Conservation (phyloP, 30 jellyfish, hydroid and myxozoan genomes). For the Chrysaora quinquecirrha region DNA sequence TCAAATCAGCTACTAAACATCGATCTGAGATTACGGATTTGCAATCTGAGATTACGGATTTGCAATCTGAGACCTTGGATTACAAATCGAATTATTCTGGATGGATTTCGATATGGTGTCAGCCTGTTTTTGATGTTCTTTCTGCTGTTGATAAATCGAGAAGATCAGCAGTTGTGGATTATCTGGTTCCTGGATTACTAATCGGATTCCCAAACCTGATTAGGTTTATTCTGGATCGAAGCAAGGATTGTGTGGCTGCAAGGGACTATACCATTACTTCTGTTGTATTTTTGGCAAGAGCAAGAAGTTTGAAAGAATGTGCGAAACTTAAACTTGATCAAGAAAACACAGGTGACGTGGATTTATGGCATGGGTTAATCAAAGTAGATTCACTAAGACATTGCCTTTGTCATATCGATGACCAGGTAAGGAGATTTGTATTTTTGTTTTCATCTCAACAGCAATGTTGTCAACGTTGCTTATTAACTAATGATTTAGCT, state of each 20-base stretch:
- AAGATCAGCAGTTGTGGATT: slow-evolving; percentile 46
- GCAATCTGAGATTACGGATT: slow-evolving; percentile 22
- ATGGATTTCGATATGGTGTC: slow-evolving; percentile 80
- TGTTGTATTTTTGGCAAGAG: slow-evolving; percentile 65
- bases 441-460: no score
- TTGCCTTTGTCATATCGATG: slow-evolving; percentile 77
- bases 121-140: slow-evolving; percentile 60
- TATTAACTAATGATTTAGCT: no score
- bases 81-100: background rate
- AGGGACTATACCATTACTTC: slow-evolving; percentile 39
- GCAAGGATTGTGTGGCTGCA: slow-evolving; percentile 1
- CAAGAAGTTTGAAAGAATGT: slow-evolving; percentile 58
- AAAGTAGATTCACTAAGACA: slow-evolving; percentile 50
- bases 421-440: slow-evolving; percentile 73
- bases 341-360: background rate
- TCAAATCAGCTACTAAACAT: slow-evolving; percentile 60
- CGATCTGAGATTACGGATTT: slow-evolving; percentile 15
- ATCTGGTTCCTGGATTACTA: slow-evolving; percentile 78
- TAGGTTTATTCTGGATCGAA: slow-evolving; percentile 29
- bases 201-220: slow-evolving; percentile 45
- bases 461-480: no score
- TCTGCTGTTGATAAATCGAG: slow-evolving; percentile 27
- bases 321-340: slow-evolving; percentile 17
- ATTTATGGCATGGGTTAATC: slow-evolving; percentile 73
- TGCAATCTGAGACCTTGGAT: slow-evolving; percentile 16